Percentiles rank a stretch among this genome's conserved stretches.
phyloP scores from a whole-genome alignment of 2,888 invertebrate species.

The Trichogramma dendrolimi region DNA sequence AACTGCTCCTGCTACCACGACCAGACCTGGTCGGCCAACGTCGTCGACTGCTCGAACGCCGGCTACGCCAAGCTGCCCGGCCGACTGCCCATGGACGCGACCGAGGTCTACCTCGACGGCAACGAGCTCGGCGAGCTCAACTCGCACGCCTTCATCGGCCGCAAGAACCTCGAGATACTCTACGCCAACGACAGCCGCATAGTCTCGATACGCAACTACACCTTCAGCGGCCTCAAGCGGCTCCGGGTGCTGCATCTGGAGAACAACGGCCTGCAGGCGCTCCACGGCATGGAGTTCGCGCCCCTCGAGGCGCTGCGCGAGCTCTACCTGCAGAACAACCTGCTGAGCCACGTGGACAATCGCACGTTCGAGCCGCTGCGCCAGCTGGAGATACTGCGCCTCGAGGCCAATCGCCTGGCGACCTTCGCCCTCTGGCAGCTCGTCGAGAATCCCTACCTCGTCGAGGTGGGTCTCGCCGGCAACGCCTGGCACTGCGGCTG shows the following conservation, averaged over 20 bases:
- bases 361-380: slow-evolving; percentile 77
- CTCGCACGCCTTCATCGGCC: slow-evolving; percentile 85
- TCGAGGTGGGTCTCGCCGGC: slow-evolving; percentile 77
- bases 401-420: slow-evolving; percentile 79
- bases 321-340: slow-evolving; percentile 82
- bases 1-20: slow-evolving; percentile 95
- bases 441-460: slow-evolving; percentile 76
- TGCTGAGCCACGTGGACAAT: slow-evolving; percentile 77
- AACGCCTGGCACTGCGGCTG: slow-evolving; percentile 93
- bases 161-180: slow-evolving; percentile 82
- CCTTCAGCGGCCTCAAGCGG: slow-evolving; percentile 81
- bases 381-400: slow-evolving; percentile 76
- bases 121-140: slow-evolving; percentile 83
- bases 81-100: slow-evolving; percentile 91
- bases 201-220: slow-evolving; percentile 79
- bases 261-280: slow-evolving; percentile 74
- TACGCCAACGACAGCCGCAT: slow-evolving; percentile 87
- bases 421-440: slow-evolving; percentile 85
- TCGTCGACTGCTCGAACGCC: slow-evolving; percentile 83
- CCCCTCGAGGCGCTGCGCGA: slow-evolving; percentile 79
- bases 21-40: slow-evolving; percentile 87
- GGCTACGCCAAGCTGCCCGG: slow-evolving; percentile 80
- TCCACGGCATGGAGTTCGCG: slow-evolving; percentile 78
- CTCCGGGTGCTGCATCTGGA: slow-evolving; percentile 80
- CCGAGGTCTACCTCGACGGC: slow-evolving; percentile 89